Conservation (phyloP, 2,888 invertebrate species). For the Uloborus plumipes region DNA sequence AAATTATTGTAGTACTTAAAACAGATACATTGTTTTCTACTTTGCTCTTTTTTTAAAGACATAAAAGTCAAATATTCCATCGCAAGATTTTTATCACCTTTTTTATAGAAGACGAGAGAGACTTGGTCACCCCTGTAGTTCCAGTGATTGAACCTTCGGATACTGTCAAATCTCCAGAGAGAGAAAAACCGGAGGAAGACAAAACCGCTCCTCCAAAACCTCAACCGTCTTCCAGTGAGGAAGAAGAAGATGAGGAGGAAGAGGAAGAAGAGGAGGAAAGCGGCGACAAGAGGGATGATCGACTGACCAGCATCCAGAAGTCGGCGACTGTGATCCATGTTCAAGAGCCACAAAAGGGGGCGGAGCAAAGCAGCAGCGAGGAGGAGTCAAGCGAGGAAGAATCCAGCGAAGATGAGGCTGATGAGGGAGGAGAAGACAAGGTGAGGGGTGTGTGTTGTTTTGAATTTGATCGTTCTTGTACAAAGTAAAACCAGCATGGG, state of each 20-base stretch:
- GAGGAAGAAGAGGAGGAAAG: constrained; percentile 67
- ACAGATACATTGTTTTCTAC: no score
- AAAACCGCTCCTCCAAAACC: constrained; percentile 64
- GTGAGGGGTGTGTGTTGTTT: constrained; percentile 9
- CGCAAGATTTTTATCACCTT: no score
- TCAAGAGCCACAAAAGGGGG: constrained; percentile 55
- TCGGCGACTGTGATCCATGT: constrained; percentile 66
- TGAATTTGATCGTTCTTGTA: no score
- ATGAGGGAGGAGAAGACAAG: constrained; percentile 37
- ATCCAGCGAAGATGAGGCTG: constrained; percentile 44
- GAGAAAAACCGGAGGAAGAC: background rate
- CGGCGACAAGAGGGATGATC: constrained; percentile 65
- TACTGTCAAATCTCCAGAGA: background rate
- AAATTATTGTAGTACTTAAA: no score
- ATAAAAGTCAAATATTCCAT: no score
- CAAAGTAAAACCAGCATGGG: no score
- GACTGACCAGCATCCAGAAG: constrained; percentile 63
- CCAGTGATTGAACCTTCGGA: constrained; percentile 31
- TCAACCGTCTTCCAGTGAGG: constrained; percentile 68
- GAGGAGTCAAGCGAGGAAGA: constrained; percentile 44
- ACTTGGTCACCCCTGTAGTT: constrained; percentile 54
- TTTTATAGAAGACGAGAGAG: constrained; percentile 44
- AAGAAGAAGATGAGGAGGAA: constrained; percentile 71
- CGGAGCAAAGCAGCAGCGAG: constrained; percentile 8
- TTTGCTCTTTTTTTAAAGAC: no score